Base-by-base conservation (phyloP, 37 sponge, comb jelly and placozoan genomes). In the Hexactinellida sp. region DNA sequence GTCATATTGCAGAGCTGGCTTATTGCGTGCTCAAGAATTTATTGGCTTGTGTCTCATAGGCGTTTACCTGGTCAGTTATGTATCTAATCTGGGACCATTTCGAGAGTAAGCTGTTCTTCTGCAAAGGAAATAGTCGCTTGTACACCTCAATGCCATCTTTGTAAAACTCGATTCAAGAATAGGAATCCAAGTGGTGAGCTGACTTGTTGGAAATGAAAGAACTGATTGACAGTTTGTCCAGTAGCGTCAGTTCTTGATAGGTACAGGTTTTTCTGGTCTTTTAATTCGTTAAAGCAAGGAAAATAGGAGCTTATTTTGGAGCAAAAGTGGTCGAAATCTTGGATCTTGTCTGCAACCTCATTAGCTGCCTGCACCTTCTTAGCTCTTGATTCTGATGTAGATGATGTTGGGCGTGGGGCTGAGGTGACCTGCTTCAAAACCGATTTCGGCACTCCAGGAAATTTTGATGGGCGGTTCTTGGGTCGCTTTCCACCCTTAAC, bases 11-110 rank as follows among this genome's bases (percentile, higher is more conserved):
- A 63, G 76, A 63, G 76, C 76, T 63, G 76, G 76, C 76, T 63
- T 63, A 63, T 63, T 63, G 76, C 76, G 76, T 63, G 76, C 76
- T 63, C 76, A 63, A 63, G 76, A 63, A 63, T 63, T 63, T 63
- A 7, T 63, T 63, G 30, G 76, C 28, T 63, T 63, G 76, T 63
- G 76, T 63, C 76, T 63, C 76, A 63, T 63, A 63, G 76, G 76
- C 76, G 76, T 63, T 63, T 63, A 63, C 76, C 76, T 63, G 76
- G 76, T 63, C 76, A 63, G 76, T 63, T 63, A 63, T 63, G 76
- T 63, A 63, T 63, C 76, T 28, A 63, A 63, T 63, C 76, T 63
- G 76, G 76, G 76, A 63, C 76, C 76, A 63, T 63, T 63, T 63
- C 76, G 76, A 63, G 76, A 63, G 30, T 63, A 63, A 63, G 76